Base-by-base conservation (phyloP, 2,888 invertebrate genomes). In the Syrista parreyssii region DNA sequence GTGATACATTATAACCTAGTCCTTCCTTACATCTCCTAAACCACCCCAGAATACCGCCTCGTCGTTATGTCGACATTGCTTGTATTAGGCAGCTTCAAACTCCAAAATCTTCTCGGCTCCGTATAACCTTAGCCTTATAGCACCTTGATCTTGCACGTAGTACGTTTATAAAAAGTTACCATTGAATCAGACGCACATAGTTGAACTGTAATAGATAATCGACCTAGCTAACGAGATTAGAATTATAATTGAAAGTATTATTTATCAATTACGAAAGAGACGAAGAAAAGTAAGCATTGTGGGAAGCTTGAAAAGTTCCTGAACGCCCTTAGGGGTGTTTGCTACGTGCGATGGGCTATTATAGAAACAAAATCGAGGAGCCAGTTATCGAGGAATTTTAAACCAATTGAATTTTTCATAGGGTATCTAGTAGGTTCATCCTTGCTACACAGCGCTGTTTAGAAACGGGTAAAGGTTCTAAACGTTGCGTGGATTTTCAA, bases 1-100 rank as follows among this genome's bases (percentile, higher is more conserved):
- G 78, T 81, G 83, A 82, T 79, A 80, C 81, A 81, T 82, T 78
- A 77, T 80, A 76, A 77, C 77, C 73, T 78, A 76, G 34, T 36
- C 33, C 69, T 71, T 76, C 76, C 68, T 76, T 78, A 74, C 9
- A 55, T 55, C 15, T 71, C 81, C 75, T 76, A 78, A 82, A 77
- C 78, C 77, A 75, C 78, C 76, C 69, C 68, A 68, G 68, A 78
- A 80, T 75, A 80, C 76, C 79, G 76, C 79, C 79, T 23, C 40
- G 23, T 55, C 40, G 71, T 71, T 33, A 71, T 11, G 31, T 71
- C 31, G 71, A 71, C 40, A 55, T 55, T 55, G 23, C 40, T 9
- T 55, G 40, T 55, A 55, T 71, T 6, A 30, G 71, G 30, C 15
- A 71, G 71, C 40, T 55, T 23, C 55, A 55, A 55, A 55, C 55